Conservation (phyloP, 2,797 vertebrate genomes). For the Siniperca scherzeri region DNA sequence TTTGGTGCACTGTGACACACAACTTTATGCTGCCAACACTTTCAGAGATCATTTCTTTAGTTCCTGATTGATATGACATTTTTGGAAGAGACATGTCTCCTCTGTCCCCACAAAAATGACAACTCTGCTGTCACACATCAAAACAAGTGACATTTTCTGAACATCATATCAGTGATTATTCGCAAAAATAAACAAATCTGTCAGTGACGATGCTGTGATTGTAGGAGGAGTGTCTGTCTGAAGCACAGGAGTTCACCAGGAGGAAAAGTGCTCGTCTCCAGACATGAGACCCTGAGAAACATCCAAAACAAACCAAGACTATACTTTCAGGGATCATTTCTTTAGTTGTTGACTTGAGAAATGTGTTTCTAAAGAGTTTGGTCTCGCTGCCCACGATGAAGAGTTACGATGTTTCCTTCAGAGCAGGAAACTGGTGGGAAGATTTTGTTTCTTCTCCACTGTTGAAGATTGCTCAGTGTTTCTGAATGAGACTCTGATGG, state of each 20-base stretch:
- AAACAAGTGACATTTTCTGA: too few species aligned
- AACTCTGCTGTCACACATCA: too few species aligned
- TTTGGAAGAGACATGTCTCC: too few species aligned
- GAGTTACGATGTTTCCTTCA: constrained; percentile 26
- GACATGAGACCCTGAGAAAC: neutral
- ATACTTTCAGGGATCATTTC: constrained; percentile 33
- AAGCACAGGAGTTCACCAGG: constrained; percentile 1
- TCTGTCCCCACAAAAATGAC: too few species aligned
- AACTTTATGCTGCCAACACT: too few species aligned
- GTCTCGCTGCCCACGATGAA: constrained; percentile 31
- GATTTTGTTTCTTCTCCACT: constrained; percentile 13
- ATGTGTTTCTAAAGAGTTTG: constrained; percentile 28
- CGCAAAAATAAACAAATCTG: too few species aligned
- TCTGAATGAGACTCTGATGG: constrained; percentile 4
- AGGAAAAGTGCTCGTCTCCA: neutral
- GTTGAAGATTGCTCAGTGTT: constrained; percentile 25
- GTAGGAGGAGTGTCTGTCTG: neutral
- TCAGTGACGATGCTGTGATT: neutral
- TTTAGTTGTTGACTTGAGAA: constrained; percentile 15
- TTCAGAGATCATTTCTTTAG: too few species aligned
- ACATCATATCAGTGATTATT: too few species aligned
- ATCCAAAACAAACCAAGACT: constrained; percentile 19
- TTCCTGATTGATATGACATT: too few species aligned
- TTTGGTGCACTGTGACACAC: too few species aligned
- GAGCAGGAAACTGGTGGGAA: constrained; percentile 29